These are phyloP conservation scores for Antedon bifida DNA, from an alignment of 35 echinoderm and acorn worm genomes.

Conservation along the genomic window DNA sequence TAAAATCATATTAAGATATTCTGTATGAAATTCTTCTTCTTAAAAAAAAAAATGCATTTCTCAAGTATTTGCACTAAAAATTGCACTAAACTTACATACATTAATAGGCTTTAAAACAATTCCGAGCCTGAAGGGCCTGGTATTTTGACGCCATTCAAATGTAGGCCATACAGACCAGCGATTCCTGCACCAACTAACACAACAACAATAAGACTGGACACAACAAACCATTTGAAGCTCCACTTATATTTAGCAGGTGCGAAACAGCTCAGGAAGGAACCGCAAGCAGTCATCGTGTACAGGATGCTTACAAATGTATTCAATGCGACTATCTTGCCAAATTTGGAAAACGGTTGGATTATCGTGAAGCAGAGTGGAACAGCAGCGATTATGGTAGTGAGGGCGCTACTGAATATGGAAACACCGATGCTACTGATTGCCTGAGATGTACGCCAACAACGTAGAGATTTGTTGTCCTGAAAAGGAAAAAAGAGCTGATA, in stretches of 20 bases:
- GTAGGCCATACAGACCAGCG: constrained; percentile 18
- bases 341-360: constrained; percentile 82
- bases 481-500: not conserved
- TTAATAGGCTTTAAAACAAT: constrained; percentile 33
- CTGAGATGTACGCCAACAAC: constrained; percentile 52
- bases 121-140: constrained; percentile 63
- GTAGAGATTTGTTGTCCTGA: constrained; percentile 7
- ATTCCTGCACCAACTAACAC: constrained; percentile 20
- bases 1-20: no score
- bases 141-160: constrained; percentile 31
- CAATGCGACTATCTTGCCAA: constrained; percentile 91
- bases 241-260: constrained; percentile 62
- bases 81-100: not conserved
- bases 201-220: constrained; percentile 32
- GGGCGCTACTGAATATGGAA: constrained; percentile 77
- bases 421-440: constrained; percentile 79
- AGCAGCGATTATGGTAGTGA: constrained; percentile 83
- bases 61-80: not conserved
- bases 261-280: constrained; percentile 35
- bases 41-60: no score
- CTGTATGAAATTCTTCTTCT: no score
- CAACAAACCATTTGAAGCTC: constrained; percentile 49
- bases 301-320: constrained; percentile 78
- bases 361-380: constrained; percentile 80
- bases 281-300: constrained; percentile 78